Conservation (phyloP, 1,140 invertebrate genomes). For the Drosophila murphyi region DNA sequence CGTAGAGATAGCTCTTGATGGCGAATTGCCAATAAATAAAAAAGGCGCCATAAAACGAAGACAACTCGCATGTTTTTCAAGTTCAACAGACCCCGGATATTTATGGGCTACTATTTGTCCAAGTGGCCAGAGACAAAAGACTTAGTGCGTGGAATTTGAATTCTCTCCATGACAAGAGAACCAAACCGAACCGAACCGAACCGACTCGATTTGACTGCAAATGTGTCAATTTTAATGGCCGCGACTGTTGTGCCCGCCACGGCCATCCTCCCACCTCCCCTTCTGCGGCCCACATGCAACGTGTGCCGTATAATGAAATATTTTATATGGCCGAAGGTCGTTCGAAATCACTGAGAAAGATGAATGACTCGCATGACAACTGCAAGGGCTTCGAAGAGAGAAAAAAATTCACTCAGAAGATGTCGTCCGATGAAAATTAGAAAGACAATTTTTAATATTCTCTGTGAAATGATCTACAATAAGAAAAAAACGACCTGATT, state of each 20-base stretch:
- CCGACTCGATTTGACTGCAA: slow-evolving; percentile 46
- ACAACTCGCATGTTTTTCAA: slow-evolving; percentile 47
- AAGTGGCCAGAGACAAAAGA: slow-evolving; percentile 27
- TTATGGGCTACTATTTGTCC: slow-evolving; percentile 51
- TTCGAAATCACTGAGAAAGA: slow-evolving; percentile 27
- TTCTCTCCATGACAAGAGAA: neutral
- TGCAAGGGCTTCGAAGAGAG: neutral
- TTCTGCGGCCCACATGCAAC: neutral
- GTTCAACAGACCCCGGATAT: slow-evolving; percentile 47
- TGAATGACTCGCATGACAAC: slow-evolving; percentile 4
- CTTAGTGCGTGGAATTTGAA: slow-evolving; percentile 17
- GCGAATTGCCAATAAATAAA: slow-evolving; percentile 31
- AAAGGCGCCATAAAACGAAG: slow-evolving; percentile 33
- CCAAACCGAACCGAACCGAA: slow-evolving; percentile 4
- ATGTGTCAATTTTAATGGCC: slow-evolving; percentile 65
- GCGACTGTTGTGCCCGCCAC: slow-evolving; percentile 25
- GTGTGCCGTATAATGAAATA: slow-evolving; percentile 53
- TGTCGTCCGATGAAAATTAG: no score
- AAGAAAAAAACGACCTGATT: neutral
- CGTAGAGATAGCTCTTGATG: neutral
- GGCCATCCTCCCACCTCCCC: neutral
- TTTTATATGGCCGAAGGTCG: slow-evolving; percentile 66
- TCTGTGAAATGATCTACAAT: neutral
- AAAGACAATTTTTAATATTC: no score
- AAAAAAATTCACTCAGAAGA: no score